Conservation (phyloP, 2,797 vertebrate genomes). For the Sebastes steindachneri region DNA sequence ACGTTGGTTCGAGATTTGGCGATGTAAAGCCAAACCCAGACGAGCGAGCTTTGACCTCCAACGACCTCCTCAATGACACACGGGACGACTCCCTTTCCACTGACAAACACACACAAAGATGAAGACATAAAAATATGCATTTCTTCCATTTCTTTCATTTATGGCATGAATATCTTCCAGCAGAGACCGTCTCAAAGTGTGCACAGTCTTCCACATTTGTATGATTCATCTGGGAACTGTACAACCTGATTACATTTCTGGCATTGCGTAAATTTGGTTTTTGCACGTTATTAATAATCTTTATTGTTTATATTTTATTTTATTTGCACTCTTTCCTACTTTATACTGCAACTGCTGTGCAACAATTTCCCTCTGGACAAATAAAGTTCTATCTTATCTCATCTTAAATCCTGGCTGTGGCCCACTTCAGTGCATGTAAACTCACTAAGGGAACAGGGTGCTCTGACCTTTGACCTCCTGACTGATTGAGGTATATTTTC, state of each 20-base stretch:
- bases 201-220: neutral
- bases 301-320: neutral
- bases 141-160: neutral
- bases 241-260: neutral
- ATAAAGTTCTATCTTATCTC: neutral
- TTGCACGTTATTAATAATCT: neutral
- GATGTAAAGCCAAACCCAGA: slow-evolving; percentile 14
- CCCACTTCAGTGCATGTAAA: neutral
- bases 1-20: slow-evolving; percentile 27
- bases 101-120: slow-evolving; percentile 38
- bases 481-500: neutral
- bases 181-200: neutral
- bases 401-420: neutral
- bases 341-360: neutral
- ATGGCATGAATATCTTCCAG: neutral
- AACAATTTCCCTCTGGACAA: neutral
- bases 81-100: slow-evolving; percentile 78
- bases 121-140: neutral
- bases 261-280: neutral
- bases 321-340: neutral
- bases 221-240: neutral
- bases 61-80: slow-evolving; percentile 72
- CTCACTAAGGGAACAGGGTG: neutral
- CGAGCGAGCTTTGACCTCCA: slow-evolving; percentile 64
- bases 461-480: slow-evolving; percentile 33